A percentile compares a stretch with the other conserved stretches of the same genome.
Evolutionary conservation across 2,113 vertebrate species (phyloP).

Genomic region (Hippolais icterina): DNA sequence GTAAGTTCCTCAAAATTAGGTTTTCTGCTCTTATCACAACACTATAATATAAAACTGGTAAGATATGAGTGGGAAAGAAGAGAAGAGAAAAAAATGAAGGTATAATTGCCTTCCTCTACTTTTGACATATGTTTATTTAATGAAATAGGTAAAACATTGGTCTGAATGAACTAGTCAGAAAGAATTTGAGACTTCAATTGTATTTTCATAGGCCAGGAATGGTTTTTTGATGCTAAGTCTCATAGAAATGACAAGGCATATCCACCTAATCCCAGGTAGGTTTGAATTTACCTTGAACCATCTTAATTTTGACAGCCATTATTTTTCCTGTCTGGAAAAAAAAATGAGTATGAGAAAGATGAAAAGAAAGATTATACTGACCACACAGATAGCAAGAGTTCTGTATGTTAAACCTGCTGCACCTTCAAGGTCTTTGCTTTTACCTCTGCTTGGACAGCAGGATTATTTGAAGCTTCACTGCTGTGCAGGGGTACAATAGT

Average conservation of each 20-base stretch:
- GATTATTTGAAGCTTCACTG: neutral
- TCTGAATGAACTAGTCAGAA: neutral
- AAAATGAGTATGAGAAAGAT: neutral
- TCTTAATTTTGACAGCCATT: neutral
- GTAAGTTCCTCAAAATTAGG: neutral
- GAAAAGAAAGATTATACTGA: neutral
- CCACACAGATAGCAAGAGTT: neutral
- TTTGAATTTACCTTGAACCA: neutral
- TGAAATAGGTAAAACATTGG: neutral
- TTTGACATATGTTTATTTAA: neutral
- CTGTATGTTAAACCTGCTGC: neutral
- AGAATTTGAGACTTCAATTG: neutral
- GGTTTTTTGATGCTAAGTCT: neutral
- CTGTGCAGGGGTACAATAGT: neutral
- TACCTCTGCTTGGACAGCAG: neutral
- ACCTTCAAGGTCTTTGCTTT: neutral
- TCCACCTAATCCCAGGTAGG: neutral
- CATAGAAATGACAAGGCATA: neutral
- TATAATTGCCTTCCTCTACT: neutral
- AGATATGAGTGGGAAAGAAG: neutral
- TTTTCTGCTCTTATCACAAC: neutral
- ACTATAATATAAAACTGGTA: neutral
- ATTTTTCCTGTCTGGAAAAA: neutral
- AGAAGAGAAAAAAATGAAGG: accelerated
- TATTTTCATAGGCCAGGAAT: neutral